Base-by-base conservation (phyloP, 2,113 vertebrate species). In the Acanthisitta chloris region DNA sequence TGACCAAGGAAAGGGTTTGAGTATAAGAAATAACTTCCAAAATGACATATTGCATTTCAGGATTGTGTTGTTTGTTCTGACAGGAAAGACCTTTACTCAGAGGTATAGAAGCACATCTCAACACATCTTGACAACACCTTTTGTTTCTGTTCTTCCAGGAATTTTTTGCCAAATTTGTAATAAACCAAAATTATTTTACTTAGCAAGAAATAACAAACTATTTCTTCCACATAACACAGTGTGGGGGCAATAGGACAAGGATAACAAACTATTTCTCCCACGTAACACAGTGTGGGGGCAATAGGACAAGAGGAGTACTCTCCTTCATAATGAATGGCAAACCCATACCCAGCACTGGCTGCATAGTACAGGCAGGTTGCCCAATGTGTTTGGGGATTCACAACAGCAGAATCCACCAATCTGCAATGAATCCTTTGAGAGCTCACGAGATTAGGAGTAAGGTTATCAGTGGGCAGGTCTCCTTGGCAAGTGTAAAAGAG, bases 31-130 rank as follows among this genome's bases (percentile, higher is more conserved):
- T 14, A 46, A n/a, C 49, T 67, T 90, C 16, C 28, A 69, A 59
- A 69, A 77, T 1, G 8, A 9, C 42, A 57, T 14, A 0, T 0
- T 3, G 5, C 26, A 14, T 69, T 82, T 72, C 0, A 0, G 45
- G 14, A 24, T 17, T 48, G 28, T 19, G 28, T 6, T 23, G 7
- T 42, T 85, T 21, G 20, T 31, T 85, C 23, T 76, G 57, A 55
- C 24, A 48, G 21, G 10, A 74, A 78, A 54, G 25, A 55, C 7
- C 28, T 86, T 76, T 28, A 40, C 61, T 76, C 15, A 43, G 52
- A 59, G 79, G 4, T 20, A 72, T 1, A 65, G 29, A 57, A 9
- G 8, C 12, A 20, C 0, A 0, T 66, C 84, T 88, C 52, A 33
- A 29, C 16, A 19, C 16, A 25, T 12, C 45, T 64, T 64, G 20